These are phyloP conservation scores for Ibycter americanus DNA, from an alignment of 2,797 vertebrate species.

Conservation along the genomic window DNA sequence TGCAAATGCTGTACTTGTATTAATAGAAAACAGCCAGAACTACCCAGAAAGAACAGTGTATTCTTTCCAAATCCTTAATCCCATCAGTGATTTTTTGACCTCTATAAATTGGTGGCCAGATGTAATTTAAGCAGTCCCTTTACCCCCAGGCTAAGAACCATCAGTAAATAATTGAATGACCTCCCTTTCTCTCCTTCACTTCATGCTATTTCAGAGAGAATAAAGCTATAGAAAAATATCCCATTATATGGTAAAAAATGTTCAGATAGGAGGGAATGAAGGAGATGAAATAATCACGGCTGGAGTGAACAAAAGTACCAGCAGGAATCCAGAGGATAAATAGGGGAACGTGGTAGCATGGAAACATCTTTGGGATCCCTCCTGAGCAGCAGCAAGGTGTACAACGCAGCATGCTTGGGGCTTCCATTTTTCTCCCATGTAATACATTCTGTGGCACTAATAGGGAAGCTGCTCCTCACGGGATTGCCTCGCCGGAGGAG, in stretches of 20 bases:
- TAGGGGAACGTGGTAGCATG: not conserved
- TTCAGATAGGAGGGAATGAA: not conserved
- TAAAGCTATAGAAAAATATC: constrained; percentile 22
- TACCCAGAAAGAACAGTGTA: constrained; percentile 6
- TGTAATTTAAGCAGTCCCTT: constrained; percentile 41
- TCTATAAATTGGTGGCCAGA: constrained; percentile 39
- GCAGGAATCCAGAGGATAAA: constrained; percentile 8
- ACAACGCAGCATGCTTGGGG: not conserved
- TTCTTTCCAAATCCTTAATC: constrained; percentile 50
- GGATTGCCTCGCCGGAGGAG: not conserved
- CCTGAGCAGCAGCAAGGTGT: not conserved
- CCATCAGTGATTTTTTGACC: constrained; percentile 46
- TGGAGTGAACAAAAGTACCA: not conserved
- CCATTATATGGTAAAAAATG: constrained; percentile 47
- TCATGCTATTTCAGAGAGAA: not conserved
- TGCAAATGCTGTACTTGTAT: not conserved
- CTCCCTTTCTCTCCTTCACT: not conserved
- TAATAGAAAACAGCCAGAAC: constrained; percentile 16
- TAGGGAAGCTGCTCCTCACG: not conserved
- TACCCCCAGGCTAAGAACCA: constrained; percentile 32
- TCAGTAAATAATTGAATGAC: constrained; percentile 48
- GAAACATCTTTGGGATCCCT: not conserved
- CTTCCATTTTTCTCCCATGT: not conserved
- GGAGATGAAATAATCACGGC: constrained; percentile 22
- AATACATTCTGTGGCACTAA: not conserved